These are phyloP conservation scores for Nycticryphes semicollaris DNA, from an alignment of 2,113 vertebrate species.

Conservation along the genomic window DNA sequence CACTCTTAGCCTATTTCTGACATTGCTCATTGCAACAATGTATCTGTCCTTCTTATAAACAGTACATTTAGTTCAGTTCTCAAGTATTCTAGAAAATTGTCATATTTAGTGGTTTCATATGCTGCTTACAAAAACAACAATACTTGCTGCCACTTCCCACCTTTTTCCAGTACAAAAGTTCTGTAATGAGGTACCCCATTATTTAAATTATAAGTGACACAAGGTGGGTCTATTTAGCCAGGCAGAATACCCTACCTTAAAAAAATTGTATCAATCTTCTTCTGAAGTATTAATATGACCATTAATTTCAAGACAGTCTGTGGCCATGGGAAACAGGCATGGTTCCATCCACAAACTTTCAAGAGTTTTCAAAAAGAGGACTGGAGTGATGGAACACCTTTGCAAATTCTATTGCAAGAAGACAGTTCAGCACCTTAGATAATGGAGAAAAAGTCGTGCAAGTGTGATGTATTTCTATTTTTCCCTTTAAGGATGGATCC, in stretches of 20 bases:
- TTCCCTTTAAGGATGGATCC: background rate
- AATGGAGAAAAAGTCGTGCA: background rate
- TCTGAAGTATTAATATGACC: background rate
- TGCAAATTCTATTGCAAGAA: background rate
- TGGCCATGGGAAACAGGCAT: background rate
- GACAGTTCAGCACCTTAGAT: background rate
- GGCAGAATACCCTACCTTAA: background rate
- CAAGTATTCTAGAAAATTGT: constrained; percentile 6
- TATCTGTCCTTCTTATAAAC: background rate
- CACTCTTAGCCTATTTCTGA: constrained; percentile 40
- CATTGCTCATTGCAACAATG: background rate
- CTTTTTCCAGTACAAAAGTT: background rate
- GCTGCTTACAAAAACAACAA: background rate
- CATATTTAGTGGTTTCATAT: background rate
- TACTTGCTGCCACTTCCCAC: background rate
- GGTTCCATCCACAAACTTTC: background rate
- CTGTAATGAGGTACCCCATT: background rate
- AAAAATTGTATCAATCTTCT: background rate
- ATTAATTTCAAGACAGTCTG: background rate
- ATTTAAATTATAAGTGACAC: background rate
- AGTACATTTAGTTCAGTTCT: background rate
- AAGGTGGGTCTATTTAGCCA: background rate
- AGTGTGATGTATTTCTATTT: background rate
- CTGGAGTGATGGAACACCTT: background rate
- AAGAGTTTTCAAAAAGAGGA: background rate